A percentile compares a stretch with the other conserved stretches of the same genome.
Conservation (phyloP, 2,888 invertebrate species). For the Fabriciana adippe region DNA sequence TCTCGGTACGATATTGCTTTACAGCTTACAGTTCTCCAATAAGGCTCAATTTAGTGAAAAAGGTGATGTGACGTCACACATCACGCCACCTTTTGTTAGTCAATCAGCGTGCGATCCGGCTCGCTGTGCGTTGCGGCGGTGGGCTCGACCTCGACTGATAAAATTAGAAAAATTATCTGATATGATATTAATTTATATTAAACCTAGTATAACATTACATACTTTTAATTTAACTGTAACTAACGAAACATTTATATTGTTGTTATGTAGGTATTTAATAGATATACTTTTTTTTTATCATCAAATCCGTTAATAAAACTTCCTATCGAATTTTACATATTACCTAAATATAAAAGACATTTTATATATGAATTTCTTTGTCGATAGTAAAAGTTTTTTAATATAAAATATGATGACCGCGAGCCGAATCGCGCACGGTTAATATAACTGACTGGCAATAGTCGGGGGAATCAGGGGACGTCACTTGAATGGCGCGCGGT, state of each 20-base stretch:
- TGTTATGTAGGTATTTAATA: too few species aligned
- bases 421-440: slow-evolving; percentile 66
- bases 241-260: too few species aligned
- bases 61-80: slow-evolving; percentile 79
- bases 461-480: slow-evolving; percentile 55
- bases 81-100: slow-evolving; percentile 82
- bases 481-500: slow-evolving; percentile 43
- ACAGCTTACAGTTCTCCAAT: slow-evolving; percentile 50
- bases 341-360: too few species aligned
- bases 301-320: too few species aligned
- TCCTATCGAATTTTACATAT: too few species aligned
- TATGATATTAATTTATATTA: slow-evolving; percentile 3
- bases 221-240: too few species aligned
- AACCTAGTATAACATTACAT: not conserved
- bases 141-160: slow-evolving; percentile 44
- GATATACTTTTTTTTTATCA: too few species aligned
- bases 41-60: slow-evolving; percentile 66
- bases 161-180: slow-evolving; percentile 36
- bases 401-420: slow-evolving; percentile 35
- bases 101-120: slow-evolving; percentile 70
- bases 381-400: not conserved
- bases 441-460: slow-evolving; percentile 64
- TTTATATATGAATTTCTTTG: too few species aligned
- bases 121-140: slow-evolving; percentile 51
- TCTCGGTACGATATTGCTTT: slow-evolving; percentile 27